Evolutionary conservation across 2,888 invertebrate species (phyloP), one percentile per base, ranked within the genome.

Genomic region (Ennomos erosarius): DNA sequence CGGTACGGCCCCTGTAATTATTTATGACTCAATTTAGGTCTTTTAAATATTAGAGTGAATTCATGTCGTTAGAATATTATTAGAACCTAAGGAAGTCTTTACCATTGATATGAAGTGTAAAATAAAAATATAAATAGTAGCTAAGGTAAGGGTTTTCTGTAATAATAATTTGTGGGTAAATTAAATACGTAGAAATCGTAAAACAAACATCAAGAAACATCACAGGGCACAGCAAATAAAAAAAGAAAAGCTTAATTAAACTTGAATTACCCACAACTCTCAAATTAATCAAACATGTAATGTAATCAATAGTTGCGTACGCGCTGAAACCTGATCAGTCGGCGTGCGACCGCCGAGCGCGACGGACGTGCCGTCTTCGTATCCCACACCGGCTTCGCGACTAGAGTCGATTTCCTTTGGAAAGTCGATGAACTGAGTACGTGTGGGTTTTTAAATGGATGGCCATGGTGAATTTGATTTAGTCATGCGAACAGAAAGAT

Each of bases 331-430:
- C 64, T 67, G 81, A 88, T 82, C 85, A 87, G 66, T 79, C 76
- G 76, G 53, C 67, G 66, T 59, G 69, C 70, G 80, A 64, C 76
- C 78, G 78, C 72, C 74, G 76, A 82, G 76, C 82, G 84, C 68
- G 68, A 83, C 85, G 83, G 76, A 79, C 83, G 78, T 26, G 26
- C 26, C 26, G 26, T 26, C 3, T 6, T 6, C 26, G 26, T 82
- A 87, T 86, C 65, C 43, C 55, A 87, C 70, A 85, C 85, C 73
- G 61, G 48, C 55, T 59, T 40, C 43, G 49, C 42, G 52, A 54
- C 68, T 81, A 85, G 83, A 84, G 80, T 76, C 64, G 79, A 82
- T 84, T 86, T 84, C 84, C 82, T 82, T 78, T 80, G 16, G 47
- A 43, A 34, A 35, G 54, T 50, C 53, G 45, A 53, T 56, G 60